Evolutionary conservation across 2,797 vertebrate species (phyloP).

Genomic region (Syngnathus acus): DNA sequence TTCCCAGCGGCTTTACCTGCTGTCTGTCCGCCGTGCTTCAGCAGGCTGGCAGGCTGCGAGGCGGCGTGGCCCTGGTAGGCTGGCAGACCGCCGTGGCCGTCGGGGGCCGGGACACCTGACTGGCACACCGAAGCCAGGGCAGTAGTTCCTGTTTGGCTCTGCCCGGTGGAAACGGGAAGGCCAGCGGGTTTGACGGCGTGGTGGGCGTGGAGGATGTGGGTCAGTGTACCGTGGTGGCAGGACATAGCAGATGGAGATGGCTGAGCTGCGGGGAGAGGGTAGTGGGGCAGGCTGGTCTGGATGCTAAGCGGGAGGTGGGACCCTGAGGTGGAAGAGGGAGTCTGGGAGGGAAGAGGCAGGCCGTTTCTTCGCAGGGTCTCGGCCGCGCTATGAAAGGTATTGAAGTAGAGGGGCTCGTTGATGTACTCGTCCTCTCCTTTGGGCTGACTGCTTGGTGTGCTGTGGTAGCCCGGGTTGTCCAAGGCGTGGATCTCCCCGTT

Average conservation of each 20-base stretch:
- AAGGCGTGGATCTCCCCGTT: constrained; percentile 86
- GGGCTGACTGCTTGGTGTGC: constrained; percentile 74
- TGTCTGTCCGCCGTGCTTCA: constrained; percentile 62
- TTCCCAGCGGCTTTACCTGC: constrained; percentile 65
- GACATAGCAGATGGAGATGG: constrained; percentile 56
- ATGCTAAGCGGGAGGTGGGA: constrained; percentile 54
- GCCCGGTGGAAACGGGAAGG: constrained; percentile 34
- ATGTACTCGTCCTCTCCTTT: constrained; percentile 88
- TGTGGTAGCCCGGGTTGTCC: constrained; percentile 93
- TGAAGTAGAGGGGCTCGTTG: constrained; percentile 91
- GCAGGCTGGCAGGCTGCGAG: constrained; percentile 48
- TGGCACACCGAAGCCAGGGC: constrained; percentile 42
- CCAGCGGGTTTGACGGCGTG: constrained; percentile 52
- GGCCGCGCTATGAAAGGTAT: constrained; percentile 80
- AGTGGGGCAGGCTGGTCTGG: constrained; percentile 60
- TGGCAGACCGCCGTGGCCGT: constrained; percentile 53
- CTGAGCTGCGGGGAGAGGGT: constrained; percentile 54
- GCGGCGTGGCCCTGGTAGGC: constrained; percentile 55
- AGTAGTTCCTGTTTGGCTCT: constrained; percentile 51
- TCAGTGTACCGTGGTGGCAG: constrained; percentile 51
- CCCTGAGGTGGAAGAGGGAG: constrained; percentile 44
- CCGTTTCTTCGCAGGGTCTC: constrained; percentile 83
- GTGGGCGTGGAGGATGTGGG: constrained; percentile 59
- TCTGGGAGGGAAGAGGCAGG: constrained; percentile 66
- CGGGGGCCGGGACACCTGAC: constrained; percentile 57